These are phyloP conservation scores for Chalcosyrphus nemorum DNA, from an alignment of 2,888 invertebrate genomes.

Conservation along the genomic window DNA sequence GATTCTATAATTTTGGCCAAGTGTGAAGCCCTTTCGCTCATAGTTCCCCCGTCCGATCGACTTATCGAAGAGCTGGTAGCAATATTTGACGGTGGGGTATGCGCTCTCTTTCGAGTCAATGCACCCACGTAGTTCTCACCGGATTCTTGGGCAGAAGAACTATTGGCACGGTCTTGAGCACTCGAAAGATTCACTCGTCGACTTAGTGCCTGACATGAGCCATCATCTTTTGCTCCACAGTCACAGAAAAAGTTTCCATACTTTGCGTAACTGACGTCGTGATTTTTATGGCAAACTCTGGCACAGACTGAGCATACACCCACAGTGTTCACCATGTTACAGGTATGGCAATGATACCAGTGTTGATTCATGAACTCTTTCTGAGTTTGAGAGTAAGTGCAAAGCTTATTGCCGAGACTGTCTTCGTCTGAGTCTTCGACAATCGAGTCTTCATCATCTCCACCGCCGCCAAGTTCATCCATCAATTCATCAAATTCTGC, in stretches of 20 bases:
- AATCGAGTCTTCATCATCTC: slow-evolving; percentile 95
- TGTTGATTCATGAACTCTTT: slow-evolving; percentile 99
- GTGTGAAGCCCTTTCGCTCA: slow-evolving; percentile 78
- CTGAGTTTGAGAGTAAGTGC: slow-evolving; percentile 98
- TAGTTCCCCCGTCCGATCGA: slow-evolving; percentile 48
- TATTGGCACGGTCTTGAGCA: slow-evolving; percentile 70
- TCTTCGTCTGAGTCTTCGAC: slow-evolving; percentile 87
- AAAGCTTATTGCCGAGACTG: slow-evolving; percentile 86
- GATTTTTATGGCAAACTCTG: slow-evolving; percentile 97
- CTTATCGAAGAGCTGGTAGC: slow-evolving; percentile 29
- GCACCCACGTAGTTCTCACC: slow-evolving; percentile 55
- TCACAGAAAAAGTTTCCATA: slow-evolving; percentile 99
- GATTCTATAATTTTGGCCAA: slow-evolving; percentile 80
- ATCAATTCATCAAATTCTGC: slow-evolving; percentile 91
- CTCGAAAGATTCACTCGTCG: slow-evolving; percentile 76
- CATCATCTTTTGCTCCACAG: slow-evolving; percentile 98
- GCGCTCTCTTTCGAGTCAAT: slow-evolving; percentile 85
- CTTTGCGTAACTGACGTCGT: slow-evolving; percentile 98
- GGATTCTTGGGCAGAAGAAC: slow-evolving; percentile 78
- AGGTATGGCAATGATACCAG: slow-evolving; percentile 99
- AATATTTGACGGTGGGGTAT: slow-evolving; percentile 82
- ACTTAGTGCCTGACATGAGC: slow-evolving; percentile 86
- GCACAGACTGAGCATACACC: slow-evolving; percentile 99
- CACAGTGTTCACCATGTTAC: slow-evolving; percentile 98
- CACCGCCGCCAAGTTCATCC: slow-evolving; percentile 94